Evolutionary conservation across 2,113 vertebrate genomes (phyloP), one percentile per base, ranked within the genome.

Genomic region (Larimichthys crocea): DNA sequence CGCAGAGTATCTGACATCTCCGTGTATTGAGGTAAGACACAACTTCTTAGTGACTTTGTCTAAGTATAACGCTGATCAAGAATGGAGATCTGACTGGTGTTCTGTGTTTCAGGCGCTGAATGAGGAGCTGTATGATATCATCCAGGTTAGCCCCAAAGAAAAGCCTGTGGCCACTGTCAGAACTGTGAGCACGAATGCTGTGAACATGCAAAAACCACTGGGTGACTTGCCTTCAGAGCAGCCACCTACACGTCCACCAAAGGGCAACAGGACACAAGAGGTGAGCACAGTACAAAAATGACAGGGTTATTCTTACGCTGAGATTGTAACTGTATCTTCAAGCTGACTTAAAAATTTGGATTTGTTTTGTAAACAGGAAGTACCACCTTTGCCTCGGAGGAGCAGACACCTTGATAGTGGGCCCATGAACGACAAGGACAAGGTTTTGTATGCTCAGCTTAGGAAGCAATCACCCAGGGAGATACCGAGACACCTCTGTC

Each of bases 1-100:
- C 19, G 95, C 95, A 82, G 96, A 97, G 86, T 96, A 92, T 31
- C 92, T 98, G 82, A 95, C 95, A 1, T 73, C 80, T 2, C 90
- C 95, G 1, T 96, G 93, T 50, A 91, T 90, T 48, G 91, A 95
- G 94, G 96, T 97, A 90, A 86, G 87, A 26, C 0, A 6, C 49
- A 77, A 60, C 10, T 56, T 3, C 15, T n/a, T 5, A 24, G 6
- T 19, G 29, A 35, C 40, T 73, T 68, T 26, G 26, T 76, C 49
- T 22, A 5, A 26, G 29, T 8, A 26, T 29, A 31, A 9, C 17
- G 14, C 1, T n/a, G 3, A 61, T 11, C 2, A 1, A 46, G 20
- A 24, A 16, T 31, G 2, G 17, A 14, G 31, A 10, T 46, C 26
- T 87, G 26, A 91, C n/a, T 10, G 2, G 24, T 76, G 7, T 71